Evolutionary conservation across 2,113 vertebrate species (phyloP).

Genomic region (Arenaria interpres): DNA sequence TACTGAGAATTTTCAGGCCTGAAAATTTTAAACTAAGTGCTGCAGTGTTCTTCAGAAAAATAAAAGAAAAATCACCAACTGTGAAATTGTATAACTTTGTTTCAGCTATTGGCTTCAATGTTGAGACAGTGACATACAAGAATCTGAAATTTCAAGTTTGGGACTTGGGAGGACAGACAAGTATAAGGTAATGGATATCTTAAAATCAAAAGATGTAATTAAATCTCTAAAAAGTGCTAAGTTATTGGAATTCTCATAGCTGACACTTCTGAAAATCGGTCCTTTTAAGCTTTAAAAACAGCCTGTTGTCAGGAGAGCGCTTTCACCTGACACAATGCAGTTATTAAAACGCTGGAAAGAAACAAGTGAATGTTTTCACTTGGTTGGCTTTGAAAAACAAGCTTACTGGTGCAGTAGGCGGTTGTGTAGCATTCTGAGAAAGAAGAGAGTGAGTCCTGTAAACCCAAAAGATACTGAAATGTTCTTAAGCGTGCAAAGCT

Average conservation of each 20-base stretch:
- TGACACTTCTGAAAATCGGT: not conserved
- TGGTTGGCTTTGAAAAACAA: not conserved
- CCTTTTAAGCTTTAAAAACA: not conserved
- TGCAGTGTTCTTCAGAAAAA: not conserved
- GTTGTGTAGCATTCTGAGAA: not conserved
- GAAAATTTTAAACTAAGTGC: not conserved
- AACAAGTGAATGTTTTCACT: not conserved
- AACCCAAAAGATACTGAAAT: not conserved
- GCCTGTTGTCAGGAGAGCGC: not conserved
- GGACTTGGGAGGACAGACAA: constrained; percentile 98
- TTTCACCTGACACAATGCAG: not conserved
- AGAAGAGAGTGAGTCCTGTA: not conserved
- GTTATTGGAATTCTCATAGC: not conserved
- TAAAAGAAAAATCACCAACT: not conserved
- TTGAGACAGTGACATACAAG: constrained; percentile 96
- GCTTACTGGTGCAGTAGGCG: not conserved
- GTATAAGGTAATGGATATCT: constrained; percentile 86
- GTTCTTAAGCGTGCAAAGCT: not conserved
- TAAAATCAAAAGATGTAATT: not conserved
- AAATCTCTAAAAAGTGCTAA: not conserved
- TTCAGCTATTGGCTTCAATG: constrained; percentile 97
- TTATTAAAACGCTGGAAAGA: not conserved
- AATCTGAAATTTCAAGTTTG: constrained; percentile 99
- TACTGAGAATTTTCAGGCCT: not conserved
- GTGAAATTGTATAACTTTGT: constrained; percentile 14